Conservation (phyloP, 2,113 vertebrate genomes). For the Spermophilus dauricus region DNA sequence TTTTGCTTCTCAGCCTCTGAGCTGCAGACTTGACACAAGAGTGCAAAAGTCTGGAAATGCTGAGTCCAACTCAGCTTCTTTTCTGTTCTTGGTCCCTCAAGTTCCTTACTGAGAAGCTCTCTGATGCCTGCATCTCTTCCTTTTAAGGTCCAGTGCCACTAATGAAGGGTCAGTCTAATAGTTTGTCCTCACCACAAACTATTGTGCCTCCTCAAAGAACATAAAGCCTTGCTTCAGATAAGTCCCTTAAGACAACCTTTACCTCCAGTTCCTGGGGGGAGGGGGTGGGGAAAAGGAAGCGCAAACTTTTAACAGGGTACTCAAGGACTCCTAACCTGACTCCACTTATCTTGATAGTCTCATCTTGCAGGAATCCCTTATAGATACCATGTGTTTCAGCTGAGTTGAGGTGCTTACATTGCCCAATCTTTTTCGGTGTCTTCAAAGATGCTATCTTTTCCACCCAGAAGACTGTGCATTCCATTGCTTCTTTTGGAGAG, state of each 20-base stretch:
- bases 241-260: not conserved
- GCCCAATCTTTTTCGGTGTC: not conserved
- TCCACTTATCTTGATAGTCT: not conserved
- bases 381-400: not conserved
- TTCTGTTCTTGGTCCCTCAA: not conserved
- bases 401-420: not conserved
- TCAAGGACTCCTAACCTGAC: not conserved
- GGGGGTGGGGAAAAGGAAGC: not conserved
- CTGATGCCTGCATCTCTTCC: not conserved
- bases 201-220: not conserved
- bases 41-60: not conserved
- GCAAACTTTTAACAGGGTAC: not conserved
- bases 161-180: not conserved
- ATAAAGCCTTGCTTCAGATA: not conserved
- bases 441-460: not conserved
- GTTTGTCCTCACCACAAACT: not conserved
- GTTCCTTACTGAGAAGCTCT: not conserved
- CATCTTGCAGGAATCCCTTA: not conserved
- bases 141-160: not conserved
- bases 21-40: not conserved
- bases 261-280: not conserved
- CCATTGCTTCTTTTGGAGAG: not conserved
- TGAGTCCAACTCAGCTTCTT: not conserved
- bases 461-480: not conserved
- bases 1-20: not conserved